These are phyloP conservation scores for Tokudaia muenninki DNA, from an alignment of 2,797 vertebrate species.

Conservation along the genomic window DNA sequence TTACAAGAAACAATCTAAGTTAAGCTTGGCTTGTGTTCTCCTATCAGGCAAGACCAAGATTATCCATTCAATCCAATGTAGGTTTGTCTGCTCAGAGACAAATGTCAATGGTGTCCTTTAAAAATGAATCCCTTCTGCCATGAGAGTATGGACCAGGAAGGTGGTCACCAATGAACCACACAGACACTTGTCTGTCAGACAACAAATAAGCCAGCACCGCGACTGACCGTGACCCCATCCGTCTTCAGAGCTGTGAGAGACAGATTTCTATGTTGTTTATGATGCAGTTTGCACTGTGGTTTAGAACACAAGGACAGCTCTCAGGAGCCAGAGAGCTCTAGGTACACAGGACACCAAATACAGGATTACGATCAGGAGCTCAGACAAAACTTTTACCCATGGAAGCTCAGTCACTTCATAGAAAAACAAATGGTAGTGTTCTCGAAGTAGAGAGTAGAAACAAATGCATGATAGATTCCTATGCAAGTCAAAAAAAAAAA, in stretches of 20 bases:
- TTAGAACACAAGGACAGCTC: not conserved
- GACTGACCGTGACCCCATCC: not conserved
- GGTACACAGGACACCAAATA: not conserved
- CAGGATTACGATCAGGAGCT: not conserved
- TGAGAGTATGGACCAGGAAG: not conserved
- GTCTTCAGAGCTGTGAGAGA: not conserved
- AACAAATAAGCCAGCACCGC: not conserved
- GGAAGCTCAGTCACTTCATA: not conserved
- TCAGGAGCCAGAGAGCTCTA: not conserved
- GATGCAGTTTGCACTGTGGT: not conserved
- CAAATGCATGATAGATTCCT: constrained; percentile 5
- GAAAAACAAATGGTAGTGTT: not conserved
- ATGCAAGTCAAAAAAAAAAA: not conserved
- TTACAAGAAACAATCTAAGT: not conserved
- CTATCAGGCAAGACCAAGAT: not conserved
- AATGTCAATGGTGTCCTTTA: not conserved
- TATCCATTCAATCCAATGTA: no score
- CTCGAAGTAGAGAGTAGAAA: not conserved
- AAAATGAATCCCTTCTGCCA: not conserved
- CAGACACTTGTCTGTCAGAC: not conserved
- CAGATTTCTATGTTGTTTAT: not conserved
- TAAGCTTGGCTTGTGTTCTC: not conserved
- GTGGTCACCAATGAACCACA: not conserved
- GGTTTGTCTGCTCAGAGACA: not conserved
- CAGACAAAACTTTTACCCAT: not conserved